phyloP scores from a whole-genome alignment of 1,140 invertebrate species.

The Cotesia typhae region DNA sequence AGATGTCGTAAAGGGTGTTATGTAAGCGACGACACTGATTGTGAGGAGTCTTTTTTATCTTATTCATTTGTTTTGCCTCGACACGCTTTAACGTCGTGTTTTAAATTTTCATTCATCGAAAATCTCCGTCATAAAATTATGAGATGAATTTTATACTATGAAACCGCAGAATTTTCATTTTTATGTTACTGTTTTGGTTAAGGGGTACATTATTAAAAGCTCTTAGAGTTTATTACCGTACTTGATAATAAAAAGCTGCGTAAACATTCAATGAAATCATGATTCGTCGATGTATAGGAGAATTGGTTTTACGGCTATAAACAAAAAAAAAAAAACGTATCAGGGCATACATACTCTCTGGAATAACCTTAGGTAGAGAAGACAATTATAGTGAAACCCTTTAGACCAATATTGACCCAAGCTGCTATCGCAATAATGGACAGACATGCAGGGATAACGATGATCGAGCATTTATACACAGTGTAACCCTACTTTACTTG shows the following conservation, averaged over 20 bases:
- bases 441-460: slow-evolving; percentile 37
- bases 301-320: background rate
- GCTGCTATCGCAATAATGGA: slow-evolving; percentile 44
- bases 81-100: background rate
- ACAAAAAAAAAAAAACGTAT: background rate
- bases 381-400: slow-evolving; percentile 44
- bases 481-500: slow-evolving; percentile 17
- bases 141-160: slow-evolving; percentile 13
- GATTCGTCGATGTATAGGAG: background rate
- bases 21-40: background rate
- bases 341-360: background rate
- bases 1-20: background rate
- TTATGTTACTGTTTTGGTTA: background rate
- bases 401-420: slow-evolving; percentile 44
- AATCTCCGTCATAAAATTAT: background rate
- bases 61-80: slow-evolving; percentile 1
- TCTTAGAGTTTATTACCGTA: background rate
- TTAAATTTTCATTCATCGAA: slow-evolving; percentile 22
- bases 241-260: slow-evolving; percentile 26
- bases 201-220: slow-evolving; percentile 25
- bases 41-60: slow-evolving; percentile 16
- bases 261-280: slow-evolving; percentile 12
- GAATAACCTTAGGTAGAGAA: slow-evolving; percentile 38
- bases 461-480: slow-evolving; percentile 21
- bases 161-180: too few species aligned